A percentile compares a stretch with the other conserved stretches of the same genome.
These are phyloP conservation scores for Lithophane socia DNA, from an alignment of 2,888 invertebrate genomes.

Conservation along the genomic window DNA sequence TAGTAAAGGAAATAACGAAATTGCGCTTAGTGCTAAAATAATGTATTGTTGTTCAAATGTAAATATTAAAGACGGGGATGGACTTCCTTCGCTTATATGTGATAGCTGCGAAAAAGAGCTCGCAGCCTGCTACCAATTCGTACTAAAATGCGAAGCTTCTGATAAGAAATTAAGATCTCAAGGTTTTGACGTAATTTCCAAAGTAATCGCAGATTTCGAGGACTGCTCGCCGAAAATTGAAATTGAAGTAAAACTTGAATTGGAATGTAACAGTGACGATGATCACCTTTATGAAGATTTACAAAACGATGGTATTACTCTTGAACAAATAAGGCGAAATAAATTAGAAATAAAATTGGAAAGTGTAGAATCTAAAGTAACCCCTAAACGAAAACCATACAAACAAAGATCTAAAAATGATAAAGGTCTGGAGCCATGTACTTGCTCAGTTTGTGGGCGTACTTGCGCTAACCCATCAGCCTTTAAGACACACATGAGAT, in stretches of 20 bases:
- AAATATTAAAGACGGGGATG: conserved; percentile 74
- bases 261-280: conserved; percentile 56
- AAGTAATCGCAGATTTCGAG: conserved; percentile 32
- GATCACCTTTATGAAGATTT: conserved; percentile 58
- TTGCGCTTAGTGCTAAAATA: conserved; percentile 73
- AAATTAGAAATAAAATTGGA: conserved; percentile 45
- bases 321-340: conserved; percentile 35
- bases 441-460: conserved; percentile 76
- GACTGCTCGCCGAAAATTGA: conserved; percentile 67
- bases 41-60: conserved; percentile 79
- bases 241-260: conserved; percentile 75
- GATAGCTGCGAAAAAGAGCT: conserved; percentile 74
- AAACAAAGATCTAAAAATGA: conserved; percentile 67
- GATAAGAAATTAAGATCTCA: conserved; percentile 75
- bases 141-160: conserved; percentile 78
- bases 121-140: conserved; percentile 74
- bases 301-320: conserved; percentile 53
- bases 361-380: conserved; percentile 19
- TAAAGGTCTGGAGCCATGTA: conserved; percentile 53
- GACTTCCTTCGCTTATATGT: conserved; percentile 78
- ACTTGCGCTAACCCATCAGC: conserved; percentile 76
- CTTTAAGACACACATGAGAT: conserved; percentile 77
- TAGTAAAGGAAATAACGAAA: conserved; percentile 56
- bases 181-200: conserved; percentile 22
- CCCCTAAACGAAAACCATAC: conserved; percentile 53